Conservation (phyloP, 2,797 vertebrate species). For the Sebastes diploproa region DNA sequence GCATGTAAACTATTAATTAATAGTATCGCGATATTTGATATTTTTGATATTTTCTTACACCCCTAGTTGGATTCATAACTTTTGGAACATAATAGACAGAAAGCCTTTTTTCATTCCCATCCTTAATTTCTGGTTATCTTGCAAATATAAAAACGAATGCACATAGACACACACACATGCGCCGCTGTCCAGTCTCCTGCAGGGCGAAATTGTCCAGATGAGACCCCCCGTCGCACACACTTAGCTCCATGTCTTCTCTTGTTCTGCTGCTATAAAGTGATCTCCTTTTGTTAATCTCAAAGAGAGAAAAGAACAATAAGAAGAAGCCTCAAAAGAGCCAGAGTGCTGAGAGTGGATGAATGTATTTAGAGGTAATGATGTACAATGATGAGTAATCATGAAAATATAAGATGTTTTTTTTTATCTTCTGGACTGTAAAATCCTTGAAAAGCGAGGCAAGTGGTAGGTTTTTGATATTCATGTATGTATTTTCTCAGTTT, state of each 20-base stretch:
- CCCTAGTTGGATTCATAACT: too few species aligned
- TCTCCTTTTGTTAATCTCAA: conserved; percentile 26
- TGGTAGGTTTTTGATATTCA: background rate
- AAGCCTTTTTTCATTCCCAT: background rate
- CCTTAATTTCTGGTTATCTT: background rate
- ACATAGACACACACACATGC: conserved; percentile 22
- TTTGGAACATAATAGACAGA: background rate
- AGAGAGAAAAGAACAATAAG: conserved; percentile 14
- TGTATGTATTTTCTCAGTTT: background rate
- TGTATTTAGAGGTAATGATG: conserved; percentile 20
- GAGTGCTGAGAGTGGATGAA: background rate
- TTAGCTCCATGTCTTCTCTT: conserved; percentile 69
- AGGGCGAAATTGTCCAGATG: conserved; percentile 61
- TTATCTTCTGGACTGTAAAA: background rate
- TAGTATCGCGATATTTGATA: too few species aligned
- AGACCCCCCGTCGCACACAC: conserved; percentile 44
- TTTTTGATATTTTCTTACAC: too few species aligned
- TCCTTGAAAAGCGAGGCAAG: background rate
- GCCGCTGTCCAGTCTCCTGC: conserved; percentile 23
- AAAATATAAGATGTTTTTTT: background rate
- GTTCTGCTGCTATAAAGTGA: conserved; percentile 25
- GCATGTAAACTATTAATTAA: too few species aligned
- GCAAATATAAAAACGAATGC: background rate
- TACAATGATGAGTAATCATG: conserved; percentile 14
- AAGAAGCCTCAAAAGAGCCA: conserved; percentile 1